These are phyloP conservation scores for Macrophya alboannulata DNA, from an alignment of 2,888 invertebrate genomes.

Conservation along the genomic window DNA sequence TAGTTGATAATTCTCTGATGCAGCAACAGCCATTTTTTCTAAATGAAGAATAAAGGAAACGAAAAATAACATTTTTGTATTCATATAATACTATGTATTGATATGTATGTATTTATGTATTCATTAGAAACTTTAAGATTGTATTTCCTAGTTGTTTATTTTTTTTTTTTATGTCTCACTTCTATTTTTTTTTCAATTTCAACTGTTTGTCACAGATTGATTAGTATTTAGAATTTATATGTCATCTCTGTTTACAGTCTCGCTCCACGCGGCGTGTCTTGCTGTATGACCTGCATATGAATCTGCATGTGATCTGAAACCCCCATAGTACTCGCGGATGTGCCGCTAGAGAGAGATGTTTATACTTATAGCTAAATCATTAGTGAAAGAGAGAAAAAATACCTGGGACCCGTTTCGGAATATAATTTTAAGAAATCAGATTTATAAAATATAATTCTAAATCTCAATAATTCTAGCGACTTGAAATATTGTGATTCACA, in stretches of 20 bases:
- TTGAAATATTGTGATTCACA: background rate
- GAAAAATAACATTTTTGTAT: background rate
- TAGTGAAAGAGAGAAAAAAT: background rate
- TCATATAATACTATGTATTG: background rate
- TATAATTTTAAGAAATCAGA: background rate
- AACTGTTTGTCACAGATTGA: background rate
- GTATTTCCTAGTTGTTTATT: background rate
- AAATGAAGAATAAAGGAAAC: slow-evolving; percentile 58
- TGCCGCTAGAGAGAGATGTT: background rate
- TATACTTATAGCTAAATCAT: background rate
- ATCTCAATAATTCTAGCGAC: background rate
- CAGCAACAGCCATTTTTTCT: slow-evolving; percentile 81
- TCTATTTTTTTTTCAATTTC: background rate
- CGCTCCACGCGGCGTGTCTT: background rate
- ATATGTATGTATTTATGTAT: background rate
- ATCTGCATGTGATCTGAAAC: slow-evolving; percentile 21
- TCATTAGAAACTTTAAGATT: background rate
- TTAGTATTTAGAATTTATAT: background rate
- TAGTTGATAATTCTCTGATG: slow-evolving; percentile 91
- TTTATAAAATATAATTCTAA: background rate
- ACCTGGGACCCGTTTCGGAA: background rate
- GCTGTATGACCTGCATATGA: background rate
- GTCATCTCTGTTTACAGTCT: background rate
- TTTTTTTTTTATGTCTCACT: slow-evolving; percentile 25
- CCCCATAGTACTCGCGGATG: background rate